phyloP scores from a whole-genome alignment of 1,140 invertebrate species.

The Pararge aegeria region DNA sequence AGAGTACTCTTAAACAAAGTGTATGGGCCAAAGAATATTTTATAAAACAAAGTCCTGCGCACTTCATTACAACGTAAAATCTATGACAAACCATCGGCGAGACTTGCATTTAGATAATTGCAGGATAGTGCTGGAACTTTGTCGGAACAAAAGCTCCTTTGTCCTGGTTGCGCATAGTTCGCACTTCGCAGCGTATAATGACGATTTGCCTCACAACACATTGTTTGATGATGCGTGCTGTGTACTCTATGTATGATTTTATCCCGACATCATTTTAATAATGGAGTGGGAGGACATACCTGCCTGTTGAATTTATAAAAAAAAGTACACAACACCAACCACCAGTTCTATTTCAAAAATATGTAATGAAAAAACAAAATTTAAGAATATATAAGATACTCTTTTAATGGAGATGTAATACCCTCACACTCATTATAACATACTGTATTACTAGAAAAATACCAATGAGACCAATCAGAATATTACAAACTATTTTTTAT shows the following conservation, averaged over 20 bases:
- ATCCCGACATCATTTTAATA: conserved; percentile 6
- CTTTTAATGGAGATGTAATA: neutral
- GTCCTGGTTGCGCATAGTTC: conserved; percentile 37
- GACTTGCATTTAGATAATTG: conserved; percentile 66
- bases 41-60: neutral
- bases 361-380: neutral
- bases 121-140: conserved; percentile 50
- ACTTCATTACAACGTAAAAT: conserved; percentile 17
- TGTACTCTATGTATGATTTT: neutral
- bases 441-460: too few species aligned
- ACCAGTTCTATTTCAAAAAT: too few species aligned
- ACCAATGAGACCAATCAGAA: too few species aligned
- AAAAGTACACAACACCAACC: neutral
- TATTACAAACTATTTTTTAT: too few species aligned
- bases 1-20: neutral
- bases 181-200: conserved; percentile 59
- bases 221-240: neutral
- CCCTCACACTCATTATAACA: too few species aligned
- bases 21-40: neutral
- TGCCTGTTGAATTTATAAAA: neutral
- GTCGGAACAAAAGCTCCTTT: conserved; percentile 41
- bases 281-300: neutral
- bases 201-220: conserved; percentile 34
- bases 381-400: neutral
- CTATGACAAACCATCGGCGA: conserved; percentile 36